These are phyloP conservation scores for Acropora tenuis DNA, from an alignment of 64 coral and sea anemone genomes.

Conservation along the genomic window DNA sequence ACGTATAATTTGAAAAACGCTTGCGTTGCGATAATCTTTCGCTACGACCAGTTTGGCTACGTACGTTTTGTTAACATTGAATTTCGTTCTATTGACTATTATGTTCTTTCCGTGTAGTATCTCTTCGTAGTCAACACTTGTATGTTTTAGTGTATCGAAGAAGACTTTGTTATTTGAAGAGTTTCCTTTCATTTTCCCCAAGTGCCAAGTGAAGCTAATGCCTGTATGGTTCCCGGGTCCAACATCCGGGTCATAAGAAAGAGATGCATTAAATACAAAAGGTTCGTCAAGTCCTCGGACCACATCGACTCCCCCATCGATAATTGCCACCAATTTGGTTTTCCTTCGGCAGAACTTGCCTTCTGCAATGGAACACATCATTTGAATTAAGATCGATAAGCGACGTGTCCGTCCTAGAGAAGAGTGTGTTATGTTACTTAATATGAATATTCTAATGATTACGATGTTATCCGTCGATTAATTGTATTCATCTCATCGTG, in stretches of 20 bases:
- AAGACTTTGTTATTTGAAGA: not conserved
- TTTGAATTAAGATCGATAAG: too few species aligned
- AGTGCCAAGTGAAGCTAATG: constrained; percentile 45
- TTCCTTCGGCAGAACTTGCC: constrained; percentile 3
- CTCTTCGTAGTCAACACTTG: not conserved
- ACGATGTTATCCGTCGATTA: too few species aligned
- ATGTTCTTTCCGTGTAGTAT: not conserved
- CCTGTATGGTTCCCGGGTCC: constrained; percentile 25
- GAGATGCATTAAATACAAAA: constrained; percentile 2
- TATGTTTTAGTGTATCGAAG: not conserved
- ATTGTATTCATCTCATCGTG: too few species aligned
- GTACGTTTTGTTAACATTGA: not conserved
- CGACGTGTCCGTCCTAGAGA: too few species aligned
- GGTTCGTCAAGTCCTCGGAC: not conserved
- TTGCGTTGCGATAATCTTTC: constrained; percentile 2
- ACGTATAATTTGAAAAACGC: not conserved
- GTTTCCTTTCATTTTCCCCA: not conserved
- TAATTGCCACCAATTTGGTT: not conserved
- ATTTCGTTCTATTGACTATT: not conserved
- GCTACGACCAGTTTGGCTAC: constrained; percentile 11
- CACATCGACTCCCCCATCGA: constrained; percentile 11
- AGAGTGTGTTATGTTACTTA: too few species aligned
- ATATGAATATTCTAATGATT: too few species aligned
- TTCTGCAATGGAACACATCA: not conserved
- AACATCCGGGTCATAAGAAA: constrained; percentile 52